phyloP scores from a whole-genome alignment of 2,113 vertebrate genomes.

The Eulemur macaco region DNA sequence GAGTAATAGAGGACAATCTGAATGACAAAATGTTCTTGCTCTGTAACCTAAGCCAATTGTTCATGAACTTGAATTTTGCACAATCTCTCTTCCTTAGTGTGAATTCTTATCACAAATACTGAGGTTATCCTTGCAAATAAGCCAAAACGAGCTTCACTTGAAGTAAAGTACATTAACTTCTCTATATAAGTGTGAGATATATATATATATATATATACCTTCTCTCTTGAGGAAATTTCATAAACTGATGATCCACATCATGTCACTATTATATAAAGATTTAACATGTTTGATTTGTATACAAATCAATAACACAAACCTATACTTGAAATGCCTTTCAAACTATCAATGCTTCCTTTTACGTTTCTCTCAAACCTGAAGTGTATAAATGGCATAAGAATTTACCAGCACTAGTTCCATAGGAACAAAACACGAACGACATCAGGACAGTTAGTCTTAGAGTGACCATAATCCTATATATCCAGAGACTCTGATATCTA shows the following conservation, averaged over 20 bases:
- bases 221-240: neutral
- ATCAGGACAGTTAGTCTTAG: neutral
- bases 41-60: neutral
- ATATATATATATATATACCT: neutral
- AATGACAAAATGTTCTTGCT: neutral
- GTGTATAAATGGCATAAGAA: neutral
- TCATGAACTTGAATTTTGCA: neutral
- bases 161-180: neutral
- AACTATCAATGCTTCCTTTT: neutral
- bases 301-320: neutral
- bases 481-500: accelerated
- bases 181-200: neutral
- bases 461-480: accelerated
- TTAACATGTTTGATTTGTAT: neutral
- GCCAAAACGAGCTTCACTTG: neutral
- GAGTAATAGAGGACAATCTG: neutral
- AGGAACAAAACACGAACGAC: neutral
- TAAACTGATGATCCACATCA: neutral
- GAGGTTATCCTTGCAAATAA: neutral
- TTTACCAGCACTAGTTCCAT: neutral
- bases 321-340: neutral
- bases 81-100: neutral
- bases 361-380: neutral
- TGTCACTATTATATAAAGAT: neutral
- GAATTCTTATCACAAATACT: neutral